Conservation (phyloP, 2,113 vertebrate genomes). For the Ptilorrhoa leucosticta region DNA sequence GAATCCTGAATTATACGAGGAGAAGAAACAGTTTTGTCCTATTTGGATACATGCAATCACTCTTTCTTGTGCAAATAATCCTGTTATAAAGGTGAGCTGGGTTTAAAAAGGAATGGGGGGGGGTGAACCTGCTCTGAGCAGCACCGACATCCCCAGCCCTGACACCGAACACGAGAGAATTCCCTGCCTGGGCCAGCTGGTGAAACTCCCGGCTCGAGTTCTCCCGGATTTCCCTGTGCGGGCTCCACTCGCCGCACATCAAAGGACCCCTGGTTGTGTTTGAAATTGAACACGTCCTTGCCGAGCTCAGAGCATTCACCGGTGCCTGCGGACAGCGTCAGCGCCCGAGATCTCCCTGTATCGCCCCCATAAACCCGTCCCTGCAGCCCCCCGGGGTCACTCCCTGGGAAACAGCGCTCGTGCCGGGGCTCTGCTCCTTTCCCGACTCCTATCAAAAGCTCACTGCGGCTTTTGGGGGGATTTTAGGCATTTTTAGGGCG, state of each 20-base stretch:
- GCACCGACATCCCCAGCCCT: background rate
- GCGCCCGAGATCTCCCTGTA: background rate
- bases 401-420: fast-evolving
- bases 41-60: background rate
- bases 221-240: background rate
- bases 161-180: fast-evolving
- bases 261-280: fast-evolving
- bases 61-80: background rate
- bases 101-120: background rate
- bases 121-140: background rate
- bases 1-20: background rate
- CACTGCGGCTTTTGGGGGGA: background rate
- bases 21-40: background rate
- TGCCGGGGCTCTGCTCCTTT: background rate
- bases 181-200: background rate
- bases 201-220: background rate
- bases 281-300: background rate
- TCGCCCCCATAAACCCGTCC: background rate
- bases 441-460: background rate
- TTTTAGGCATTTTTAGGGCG: background rate
- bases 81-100: background rate
- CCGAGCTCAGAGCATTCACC: background rate
- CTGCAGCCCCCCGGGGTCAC: background rate
- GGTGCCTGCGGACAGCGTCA: background rate
- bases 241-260: background rate